These are phyloP conservation scores for Euplexia lucipara DNA, from an alignment of 2,888 invertebrate species.

Conservation along the genomic window DNA sequence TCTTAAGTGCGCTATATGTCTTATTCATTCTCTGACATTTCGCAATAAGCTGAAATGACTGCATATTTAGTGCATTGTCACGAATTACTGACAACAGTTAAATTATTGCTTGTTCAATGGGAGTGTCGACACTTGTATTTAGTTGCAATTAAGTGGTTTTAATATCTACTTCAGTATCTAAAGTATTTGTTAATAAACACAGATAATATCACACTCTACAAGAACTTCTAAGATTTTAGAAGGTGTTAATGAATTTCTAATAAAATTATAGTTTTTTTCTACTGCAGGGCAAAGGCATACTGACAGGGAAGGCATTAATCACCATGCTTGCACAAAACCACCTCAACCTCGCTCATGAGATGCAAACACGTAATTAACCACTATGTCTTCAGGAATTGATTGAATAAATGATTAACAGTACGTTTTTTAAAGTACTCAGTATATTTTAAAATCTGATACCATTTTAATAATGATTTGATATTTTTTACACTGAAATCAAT, in stretches of 20 bases:
- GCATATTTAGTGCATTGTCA: constrained; percentile 45
- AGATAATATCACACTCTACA: background rate
- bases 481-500: too few relatives aligned
- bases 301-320: too few relatives aligned
- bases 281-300: too few relatives aligned
- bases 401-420: too few relatives aligned
- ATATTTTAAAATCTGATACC: too few relatives aligned
- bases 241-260: constrained; percentile 1
- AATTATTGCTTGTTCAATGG: constrained; percentile 42
- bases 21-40: constrained; percentile 11
- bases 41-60: constrained; percentile 34
- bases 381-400: too few relatives aligned
- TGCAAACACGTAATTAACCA: too few relatives aligned
- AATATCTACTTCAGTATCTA: constrained; percentile 24
- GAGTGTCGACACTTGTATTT: constrained; percentile 48
- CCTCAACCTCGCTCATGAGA: too few relatives aligned
- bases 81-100: constrained; percentile 40
- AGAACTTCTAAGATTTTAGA: constrained; percentile 8
- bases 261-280: background rate
- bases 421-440: too few relatives aligned
- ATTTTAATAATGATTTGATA: too few relatives aligned
- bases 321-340: too few relatives aligned
- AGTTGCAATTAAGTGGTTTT: constrained; percentile 45
- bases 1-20: constrained; percentile 16
- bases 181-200: constrained; percentile 2